phyloP scores from a whole-genome alignment of 1,140 invertebrate genomes.

The Ridgeia piscesae region DNA sequence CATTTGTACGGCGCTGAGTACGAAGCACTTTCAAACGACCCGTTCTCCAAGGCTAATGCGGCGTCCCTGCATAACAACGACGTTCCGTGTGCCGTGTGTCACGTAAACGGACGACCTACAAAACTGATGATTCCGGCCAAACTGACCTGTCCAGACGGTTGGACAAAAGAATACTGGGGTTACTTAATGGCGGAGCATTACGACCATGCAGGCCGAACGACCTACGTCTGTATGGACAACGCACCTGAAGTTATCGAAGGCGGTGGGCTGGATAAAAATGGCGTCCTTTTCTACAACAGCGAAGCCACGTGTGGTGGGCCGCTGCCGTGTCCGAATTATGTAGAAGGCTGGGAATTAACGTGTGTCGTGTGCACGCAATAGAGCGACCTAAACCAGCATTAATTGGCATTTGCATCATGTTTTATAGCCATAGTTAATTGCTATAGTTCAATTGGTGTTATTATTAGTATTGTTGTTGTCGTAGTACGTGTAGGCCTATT shows the following conservation, averaged over 20 bases:
- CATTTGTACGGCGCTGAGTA: slow-evolving; percentile 36
- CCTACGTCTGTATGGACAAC: slow-evolving; percentile 21
- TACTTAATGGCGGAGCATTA: slow-evolving; percentile 32
- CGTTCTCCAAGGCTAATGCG: neutral
- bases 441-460: no score
- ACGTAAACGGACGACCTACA: neutral
- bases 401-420: no score
- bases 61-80: slow-evolving; percentile 24
- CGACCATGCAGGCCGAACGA: slow-evolving; percentile 12
- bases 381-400: neutral
- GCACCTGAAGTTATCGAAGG: slow-evolving; percentile 24
- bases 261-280: slow-evolving; percentile 23
- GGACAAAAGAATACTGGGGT: slow-evolving; percentile 36
- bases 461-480: no score
- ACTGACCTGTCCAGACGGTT: slow-evolving; percentile 32
- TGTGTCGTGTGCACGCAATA: slow-evolving; percentile 41
- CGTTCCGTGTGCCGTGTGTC: slow-evolving; percentile 36
- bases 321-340: slow-evolving; percentile 36
- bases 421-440: no score
- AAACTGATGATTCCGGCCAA: slow-evolving; percentile 37
- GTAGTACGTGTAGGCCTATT: no score
- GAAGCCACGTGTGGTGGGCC: slow-evolving; percentile 28
- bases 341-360: slow-evolving; percentile 27
- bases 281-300: slow-evolving; percentile 34
- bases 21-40: slow-evolving; percentile 9